Evolutionary conservation across 2,797 vertebrate species (phyloP), one percentile per base, ranked within the genome.

Genomic region (Anolis apletophallus): DNA sequence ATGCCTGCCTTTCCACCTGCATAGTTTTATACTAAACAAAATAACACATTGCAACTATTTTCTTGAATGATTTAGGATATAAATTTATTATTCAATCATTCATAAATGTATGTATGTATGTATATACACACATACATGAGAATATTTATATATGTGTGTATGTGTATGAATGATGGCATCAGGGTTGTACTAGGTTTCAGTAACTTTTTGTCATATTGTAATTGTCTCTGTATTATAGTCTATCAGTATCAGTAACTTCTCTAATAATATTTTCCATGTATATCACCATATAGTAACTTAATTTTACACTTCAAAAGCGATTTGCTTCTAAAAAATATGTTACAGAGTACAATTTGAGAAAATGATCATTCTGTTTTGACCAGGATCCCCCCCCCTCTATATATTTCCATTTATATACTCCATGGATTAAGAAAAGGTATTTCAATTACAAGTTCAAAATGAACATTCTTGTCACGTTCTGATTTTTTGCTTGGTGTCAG

Each of bases 381-480:
- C 74, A 73, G 73, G 32, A 57, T 69, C n/a, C n/a, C 55, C 46
- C 46, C 36, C 52, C 83, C n/a, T 16, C 16, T 59, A 21, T 26
- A 82, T 54, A 29, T 72, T 83, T 87, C 67, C 40, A 19, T 87
- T 83, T 87, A 52, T 81, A 83, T 78, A 61, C 81, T 7, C 32
- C 14, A 21, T 83, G n/a, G 75, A 79, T 79, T 72, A 40, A 72
- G 55, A 64, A 55, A 77, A 79, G 79, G 61, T 83, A 54, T 83
- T 87, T 83, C 81, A 72, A 16, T 83, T n/a, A 83, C n/a, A 46
- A 72, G 40, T 79, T 78, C 55, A 68, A 79, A 72, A 73, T 87
- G 86, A 87, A 83, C 50, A 78, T 79, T 83, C 68, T 46, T 83
- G n/a, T 73, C 81, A 87, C 68, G 55, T 83, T 78, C 81, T 40